Evolutionary conservation across 2,888 invertebrate genomes (phyloP).

Genomic region (Caenorhabditis japonica): DNA sequence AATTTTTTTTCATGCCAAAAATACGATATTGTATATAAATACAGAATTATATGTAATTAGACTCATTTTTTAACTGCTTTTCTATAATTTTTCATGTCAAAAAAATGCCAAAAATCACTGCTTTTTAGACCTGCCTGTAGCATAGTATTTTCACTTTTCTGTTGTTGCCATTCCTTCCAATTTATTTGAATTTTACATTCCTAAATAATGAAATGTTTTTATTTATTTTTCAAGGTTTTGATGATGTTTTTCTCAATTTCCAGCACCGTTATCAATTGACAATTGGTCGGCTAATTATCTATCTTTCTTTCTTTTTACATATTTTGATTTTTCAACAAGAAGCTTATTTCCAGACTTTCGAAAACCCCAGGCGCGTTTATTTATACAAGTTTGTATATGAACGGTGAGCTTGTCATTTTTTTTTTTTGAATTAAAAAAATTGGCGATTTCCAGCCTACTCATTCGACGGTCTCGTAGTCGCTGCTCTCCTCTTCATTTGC

Average conservation of each 20-base stretch:
- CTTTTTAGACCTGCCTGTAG: neutral
- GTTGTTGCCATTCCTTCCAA: no score
- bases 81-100: neutral
- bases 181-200: neutral
- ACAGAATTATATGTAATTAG: no score
- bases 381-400: conserved; percentile 23
- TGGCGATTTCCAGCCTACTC: conserved; percentile 61
- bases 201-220: neutral
- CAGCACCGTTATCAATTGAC: neutral
- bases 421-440: no score
- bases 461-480: conserved; percentile 79
- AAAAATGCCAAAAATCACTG: neutral
- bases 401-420: conserved; percentile 27
- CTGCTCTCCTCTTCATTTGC: conserved; percentile 78
- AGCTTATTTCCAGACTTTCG: neutral
- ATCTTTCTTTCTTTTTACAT: neutral
- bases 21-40: no score
- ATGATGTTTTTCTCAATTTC: neutral
- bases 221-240: neutral
- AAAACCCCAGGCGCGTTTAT: neutral
- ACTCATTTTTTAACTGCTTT: no score
- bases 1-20: neutral
- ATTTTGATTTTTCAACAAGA: neutral
- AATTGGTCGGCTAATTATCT: no score
- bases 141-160: no score